Evolutionary conservation across 2,888 invertebrate genomes (phyloP).

Genomic region (Nemurella pictetii): DNA sequence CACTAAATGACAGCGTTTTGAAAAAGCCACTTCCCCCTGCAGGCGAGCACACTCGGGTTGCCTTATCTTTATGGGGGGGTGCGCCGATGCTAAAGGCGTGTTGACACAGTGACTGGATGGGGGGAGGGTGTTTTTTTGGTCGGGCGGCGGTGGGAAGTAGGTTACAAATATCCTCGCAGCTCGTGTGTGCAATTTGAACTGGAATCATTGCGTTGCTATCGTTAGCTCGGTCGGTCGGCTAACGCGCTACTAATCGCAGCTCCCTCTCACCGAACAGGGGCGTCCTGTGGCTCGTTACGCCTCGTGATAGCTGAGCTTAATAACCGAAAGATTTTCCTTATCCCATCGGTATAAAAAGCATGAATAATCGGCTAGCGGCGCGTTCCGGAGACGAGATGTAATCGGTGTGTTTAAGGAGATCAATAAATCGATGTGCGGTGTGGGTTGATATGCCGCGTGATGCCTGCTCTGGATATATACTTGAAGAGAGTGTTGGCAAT

Average conservation of each 20-base stretch:
- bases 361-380: not conserved
- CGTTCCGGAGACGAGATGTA: not conserved
- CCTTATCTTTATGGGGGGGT: slow-evolving; percentile 31
- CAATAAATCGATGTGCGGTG: slow-evolving; percentile 12
- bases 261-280: not conserved
- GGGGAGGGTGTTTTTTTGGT: too few species aligned
- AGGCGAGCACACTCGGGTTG: not conserved
- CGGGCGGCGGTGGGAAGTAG: not conserved
- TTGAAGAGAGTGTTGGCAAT: not conserved
- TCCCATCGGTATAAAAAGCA: not conserved
- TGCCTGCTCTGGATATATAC: not conserved
- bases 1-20: slow-evolving; percentile 31
- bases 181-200: slow-evolving; percentile 22
- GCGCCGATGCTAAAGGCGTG: slow-evolving; percentile 23
- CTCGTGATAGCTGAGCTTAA: not conserved
- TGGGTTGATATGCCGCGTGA: not conserved
- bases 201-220: slow-evolving; percentile 9
- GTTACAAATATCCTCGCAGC: slow-evolving; percentile 13
- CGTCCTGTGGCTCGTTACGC: slow-evolving; percentile 1
- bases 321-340: slow-evolving; percentile 23
- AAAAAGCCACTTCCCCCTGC: slow-evolving; percentile 20
- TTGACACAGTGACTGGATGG: slow-evolving; percentile 11
- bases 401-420: slow-evolving; percentile 3
- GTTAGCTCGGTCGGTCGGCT: not conserved
- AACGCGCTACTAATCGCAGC: slow-evolving; percentile 4